Conservation (phyloP, 2,888 invertebrate genomes). For the Lathronympha strigana region DNA sequence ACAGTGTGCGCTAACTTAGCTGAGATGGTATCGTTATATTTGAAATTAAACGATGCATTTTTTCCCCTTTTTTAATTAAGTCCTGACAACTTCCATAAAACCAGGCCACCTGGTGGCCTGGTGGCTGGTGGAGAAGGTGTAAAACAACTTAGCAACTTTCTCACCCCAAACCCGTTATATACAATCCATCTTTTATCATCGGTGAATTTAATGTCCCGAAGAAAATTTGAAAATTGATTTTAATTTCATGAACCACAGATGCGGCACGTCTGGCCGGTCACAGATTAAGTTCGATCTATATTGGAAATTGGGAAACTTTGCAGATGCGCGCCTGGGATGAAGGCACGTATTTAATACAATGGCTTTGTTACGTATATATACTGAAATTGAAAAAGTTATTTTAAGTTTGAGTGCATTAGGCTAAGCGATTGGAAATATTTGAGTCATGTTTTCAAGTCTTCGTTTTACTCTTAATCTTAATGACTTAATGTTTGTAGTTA, state of each 20-base stretch:
- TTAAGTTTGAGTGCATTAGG: neutral
- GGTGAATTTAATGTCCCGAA: neutral
- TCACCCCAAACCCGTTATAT: neutral
- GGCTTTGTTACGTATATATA: slow-evolving; percentile 2
- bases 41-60: too few relatives aligned
- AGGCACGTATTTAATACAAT: slow-evolving; percentile 22
- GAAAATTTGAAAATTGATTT: neutral
- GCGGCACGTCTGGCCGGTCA: slow-evolving; percentile 13
- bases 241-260: slow-evolving; percentile 23
- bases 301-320: slow-evolving; percentile 29
- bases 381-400: slow-evolving; percentile 10
- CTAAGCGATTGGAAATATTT: neutral
- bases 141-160: slow-evolving; percentile 2
- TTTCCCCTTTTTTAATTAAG: too few relatives aligned
- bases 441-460: neutral
- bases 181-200: slow-evolving; percentile 1
- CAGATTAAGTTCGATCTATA: slow-evolving; percentile 31
- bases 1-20: too few relatives aligned
- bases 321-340: slow-evolving; percentile 22
- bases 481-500: too few relatives aligned
- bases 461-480: too few relatives aligned
- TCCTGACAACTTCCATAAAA: too few relatives aligned
- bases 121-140: neutral
- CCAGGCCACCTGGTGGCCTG: too few relatives aligned
- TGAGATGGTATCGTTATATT: too few relatives aligned